phyloP scores from a whole-genome alignment of 2,113 vertebrate species.

The Actenoides hombroni region DNA sequence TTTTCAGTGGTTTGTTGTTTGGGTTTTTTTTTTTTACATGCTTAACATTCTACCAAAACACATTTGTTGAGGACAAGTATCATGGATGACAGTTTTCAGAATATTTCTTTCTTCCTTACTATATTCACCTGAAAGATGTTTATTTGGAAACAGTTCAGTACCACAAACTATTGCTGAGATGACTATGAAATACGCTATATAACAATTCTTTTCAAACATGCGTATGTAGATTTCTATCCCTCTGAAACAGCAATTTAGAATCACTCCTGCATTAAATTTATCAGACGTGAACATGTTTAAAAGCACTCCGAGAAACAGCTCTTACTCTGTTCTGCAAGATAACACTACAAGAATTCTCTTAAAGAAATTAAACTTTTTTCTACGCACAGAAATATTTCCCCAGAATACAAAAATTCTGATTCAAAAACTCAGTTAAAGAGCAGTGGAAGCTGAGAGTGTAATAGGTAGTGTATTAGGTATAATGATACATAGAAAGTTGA shows the following conservation, averaged over 20 bases:
- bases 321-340: background rate
- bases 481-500: no score
- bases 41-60: background rate
- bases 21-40: background rate
- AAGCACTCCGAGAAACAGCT: background rate
- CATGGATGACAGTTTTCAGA: background rate
- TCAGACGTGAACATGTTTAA: background rate
- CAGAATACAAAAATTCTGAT: background rate
- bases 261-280: background rate
- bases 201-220: background rate
- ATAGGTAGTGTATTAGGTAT: no score
- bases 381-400: background rate
- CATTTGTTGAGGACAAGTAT: background rate
- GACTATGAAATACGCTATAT: background rate
- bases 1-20: no score
- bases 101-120: background rate
- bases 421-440: no score
- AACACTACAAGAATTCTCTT: fast-evolving
- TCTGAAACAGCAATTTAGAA: background rate
- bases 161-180: background rate
- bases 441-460: no score
- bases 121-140: background rate
- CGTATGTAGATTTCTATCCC: background rate
- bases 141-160: background rate
- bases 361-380: background rate